Conservation (phyloP, 2,113 vertebrate species). For the Oenanthe melanoleuca region DNA sequence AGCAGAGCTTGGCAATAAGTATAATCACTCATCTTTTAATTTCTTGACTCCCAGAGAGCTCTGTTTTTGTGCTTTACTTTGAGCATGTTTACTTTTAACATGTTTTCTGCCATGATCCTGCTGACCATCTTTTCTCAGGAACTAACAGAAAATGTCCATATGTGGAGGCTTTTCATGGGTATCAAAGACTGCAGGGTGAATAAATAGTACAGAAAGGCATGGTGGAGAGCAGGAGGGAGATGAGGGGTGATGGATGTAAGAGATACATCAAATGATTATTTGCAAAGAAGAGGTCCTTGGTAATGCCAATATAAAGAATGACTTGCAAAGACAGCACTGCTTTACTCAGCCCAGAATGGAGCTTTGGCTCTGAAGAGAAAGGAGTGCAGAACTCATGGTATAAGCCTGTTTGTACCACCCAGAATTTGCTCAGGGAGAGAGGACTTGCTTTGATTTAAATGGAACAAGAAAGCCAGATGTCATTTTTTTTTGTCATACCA, state of each 20-base stretch:
- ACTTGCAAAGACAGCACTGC: background rate
- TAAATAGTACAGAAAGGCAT: background rate
- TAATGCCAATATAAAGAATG: background rate
- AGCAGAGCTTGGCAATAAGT: background rate
- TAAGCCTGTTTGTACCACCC: background rate
- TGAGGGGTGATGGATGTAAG: background rate
- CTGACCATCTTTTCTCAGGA: background rate
- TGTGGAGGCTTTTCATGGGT: fast-evolving
- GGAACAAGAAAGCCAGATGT: background rate
- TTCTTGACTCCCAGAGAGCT: background rate
- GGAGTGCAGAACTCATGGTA: background rate
- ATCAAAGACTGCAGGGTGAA: background rate
- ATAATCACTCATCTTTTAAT: background rate
- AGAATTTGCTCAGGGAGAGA: background rate
- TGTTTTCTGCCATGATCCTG: fast-evolving
- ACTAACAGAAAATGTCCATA: background rate
- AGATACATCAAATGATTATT: background rate
- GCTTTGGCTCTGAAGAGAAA: background rate
- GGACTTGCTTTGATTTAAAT: background rate
- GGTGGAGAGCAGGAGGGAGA: background rate
- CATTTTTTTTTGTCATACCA: background rate
- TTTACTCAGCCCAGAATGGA: background rate
- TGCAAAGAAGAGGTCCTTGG: background rate
- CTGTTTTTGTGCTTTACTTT: background rate
- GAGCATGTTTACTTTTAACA: background rate